phyloP scores from a whole-genome alignment of 2,113 vertebrate genomes.

The Parus major region DNA sequence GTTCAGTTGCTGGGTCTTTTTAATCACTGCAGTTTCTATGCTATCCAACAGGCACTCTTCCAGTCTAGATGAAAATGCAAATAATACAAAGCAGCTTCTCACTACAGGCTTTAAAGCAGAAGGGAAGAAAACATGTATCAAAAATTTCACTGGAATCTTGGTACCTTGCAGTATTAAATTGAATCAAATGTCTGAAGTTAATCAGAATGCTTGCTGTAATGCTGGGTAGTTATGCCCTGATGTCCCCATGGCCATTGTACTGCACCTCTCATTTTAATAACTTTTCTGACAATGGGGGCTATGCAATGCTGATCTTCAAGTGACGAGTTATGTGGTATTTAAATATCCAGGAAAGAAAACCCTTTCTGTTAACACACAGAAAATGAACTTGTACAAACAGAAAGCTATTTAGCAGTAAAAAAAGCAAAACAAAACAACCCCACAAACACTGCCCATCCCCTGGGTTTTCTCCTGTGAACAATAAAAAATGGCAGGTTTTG shows the following conservation, averaged over 20 bases:
- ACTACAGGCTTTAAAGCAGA: neutral
- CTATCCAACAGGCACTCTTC: constrained; percentile 20
- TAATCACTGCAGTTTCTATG: constrained; percentile 27
- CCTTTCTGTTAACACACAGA: neutral
- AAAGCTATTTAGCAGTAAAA: neutral
- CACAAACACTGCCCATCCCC: neutral
- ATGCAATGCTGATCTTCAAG: neutral
- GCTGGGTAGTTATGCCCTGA: neutral
- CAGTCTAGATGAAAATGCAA: constrained; percentile 54
- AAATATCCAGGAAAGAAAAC: neutral
- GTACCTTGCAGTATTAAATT: neutral
- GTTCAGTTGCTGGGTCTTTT: constrained; percentile 21
- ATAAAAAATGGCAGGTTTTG: neutral
- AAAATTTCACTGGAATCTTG: neutral
- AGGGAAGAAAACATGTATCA: neutral
- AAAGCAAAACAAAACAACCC: neutral
- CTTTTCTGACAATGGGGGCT: neutral
- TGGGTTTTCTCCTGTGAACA: neutral
- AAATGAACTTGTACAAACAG: neutral
- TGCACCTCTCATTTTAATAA: constrained; percentile 29
- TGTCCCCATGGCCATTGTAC: neutral
- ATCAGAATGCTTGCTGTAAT: neutral
- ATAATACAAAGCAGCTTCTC: constrained; percentile 39
- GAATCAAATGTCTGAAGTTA: neutral
- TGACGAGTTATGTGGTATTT: neutral